phyloP scores from a whole-genome alignment of 2,888 invertebrate species.

The Antheraea assamensis region DNA sequence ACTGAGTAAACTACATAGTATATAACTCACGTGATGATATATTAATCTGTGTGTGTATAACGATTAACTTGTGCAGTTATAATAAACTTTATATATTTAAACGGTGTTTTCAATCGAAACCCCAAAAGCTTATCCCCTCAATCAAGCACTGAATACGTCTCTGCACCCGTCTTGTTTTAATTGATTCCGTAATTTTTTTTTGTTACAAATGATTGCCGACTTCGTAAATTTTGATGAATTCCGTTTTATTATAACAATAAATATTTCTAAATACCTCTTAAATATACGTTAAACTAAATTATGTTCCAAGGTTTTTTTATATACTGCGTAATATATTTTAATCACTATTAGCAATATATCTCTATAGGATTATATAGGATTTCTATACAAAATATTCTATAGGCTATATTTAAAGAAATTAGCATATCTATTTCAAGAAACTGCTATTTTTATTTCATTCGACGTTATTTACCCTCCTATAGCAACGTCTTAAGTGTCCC shows the following conservation, averaged over 20 bases:
- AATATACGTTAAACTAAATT: background rate
- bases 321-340: background rate
- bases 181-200: slow-evolving; percentile 1
- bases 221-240: slow-evolving; percentile 1
- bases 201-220: background rate
- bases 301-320: background rate
- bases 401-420: too few species aligned
- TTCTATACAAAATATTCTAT: too few species aligned
- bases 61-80: too few species aligned
- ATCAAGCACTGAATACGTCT: background rate
- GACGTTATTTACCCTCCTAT: too few species aligned
- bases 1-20: too few species aligned
- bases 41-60: too few species aligned
- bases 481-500: too few species aligned
- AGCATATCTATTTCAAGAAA: too few species aligned
- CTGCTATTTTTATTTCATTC: too few species aligned
- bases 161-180: background rate
- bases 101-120: too few species aligned
- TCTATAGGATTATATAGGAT: background rate
- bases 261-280: background rate
- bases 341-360: background rate
- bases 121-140: background rate
- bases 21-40: too few species aligned
- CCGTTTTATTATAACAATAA: background rate
- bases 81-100: too few species aligned